phyloP scores from a whole-genome alignment of 2,113 vertebrate genomes.

The Quiscalus mexicanus region DNA sequence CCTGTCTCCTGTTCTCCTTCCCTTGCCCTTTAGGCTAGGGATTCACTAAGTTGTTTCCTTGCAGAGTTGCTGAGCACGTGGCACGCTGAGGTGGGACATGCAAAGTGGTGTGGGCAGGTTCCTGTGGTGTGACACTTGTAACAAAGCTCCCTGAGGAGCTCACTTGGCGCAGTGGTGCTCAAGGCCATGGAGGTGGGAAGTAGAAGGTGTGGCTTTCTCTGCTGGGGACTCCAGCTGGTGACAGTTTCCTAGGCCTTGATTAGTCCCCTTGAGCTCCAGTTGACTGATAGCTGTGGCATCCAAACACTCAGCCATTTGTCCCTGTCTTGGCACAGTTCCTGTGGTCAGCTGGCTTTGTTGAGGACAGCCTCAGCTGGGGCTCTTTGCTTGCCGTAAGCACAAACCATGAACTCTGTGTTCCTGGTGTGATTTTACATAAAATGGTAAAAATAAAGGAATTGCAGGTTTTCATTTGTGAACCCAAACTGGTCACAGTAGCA shows the following conservation, averaged over 20 bases:
- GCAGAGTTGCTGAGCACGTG: fast-evolving
- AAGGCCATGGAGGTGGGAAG: neutral
- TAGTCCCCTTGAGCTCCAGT: neutral
- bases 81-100: fast-evolving
- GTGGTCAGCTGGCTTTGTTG: neutral
- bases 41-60: neutral
- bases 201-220: neutral
- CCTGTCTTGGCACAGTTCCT: neutral
- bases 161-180: fast-evolving
- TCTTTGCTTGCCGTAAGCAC: neutral
- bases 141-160: neutral
- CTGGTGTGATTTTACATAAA: neutral
- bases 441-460: neutral
- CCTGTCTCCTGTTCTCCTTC: neutral
- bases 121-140: neutral
- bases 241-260: neutral
- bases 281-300: neutral
- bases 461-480: neutral
- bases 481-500: neutral
- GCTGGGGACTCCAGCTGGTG: neutral
- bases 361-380: neutral
- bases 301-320: neutral
- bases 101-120: neutral
- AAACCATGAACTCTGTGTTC: neutral
- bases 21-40: neutral